Evolutionary conservation across 2,888 invertebrate species (phyloP).

Genomic region (Anorthoa munda): DNA sequence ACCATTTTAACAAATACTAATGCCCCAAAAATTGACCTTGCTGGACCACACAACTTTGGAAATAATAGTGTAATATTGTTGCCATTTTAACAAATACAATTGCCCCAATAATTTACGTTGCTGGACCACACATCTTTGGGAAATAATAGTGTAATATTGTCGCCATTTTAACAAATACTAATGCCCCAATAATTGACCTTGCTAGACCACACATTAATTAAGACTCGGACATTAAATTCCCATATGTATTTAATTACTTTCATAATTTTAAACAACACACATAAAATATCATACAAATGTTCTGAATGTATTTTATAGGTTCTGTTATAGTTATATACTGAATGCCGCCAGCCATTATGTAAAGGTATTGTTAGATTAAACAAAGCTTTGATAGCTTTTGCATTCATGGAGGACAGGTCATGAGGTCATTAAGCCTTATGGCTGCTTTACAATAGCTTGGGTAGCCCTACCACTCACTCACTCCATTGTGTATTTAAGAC

Average conservation of each 20-base stretch:
- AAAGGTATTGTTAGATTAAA: slow-evolving; percentile 55
- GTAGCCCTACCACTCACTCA: background rate
- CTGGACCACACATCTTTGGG: background rate
- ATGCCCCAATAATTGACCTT: background rate
- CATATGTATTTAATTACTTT: slow-evolving; percentile 13
- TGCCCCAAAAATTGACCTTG: background rate
- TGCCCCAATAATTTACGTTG: background rate
- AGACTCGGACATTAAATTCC: background rate
- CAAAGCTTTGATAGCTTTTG: slow-evolving; percentile 47
- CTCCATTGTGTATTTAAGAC: background rate
- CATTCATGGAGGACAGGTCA: slow-evolving; percentile 52
- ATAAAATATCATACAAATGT: slow-evolving; percentile 11
- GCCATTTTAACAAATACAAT: background rate
- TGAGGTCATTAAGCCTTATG: slow-evolving; percentile 36
- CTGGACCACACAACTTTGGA: background rate
- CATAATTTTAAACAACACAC: slow-evolving; percentile 6
- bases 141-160: no score
- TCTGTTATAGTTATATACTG: slow-evolving; percentile 2
- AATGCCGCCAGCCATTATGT: slow-evolving; percentile 40
- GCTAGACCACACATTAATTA: background rate
- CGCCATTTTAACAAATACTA: background rate
- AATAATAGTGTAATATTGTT: no score
- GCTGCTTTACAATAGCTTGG: slow-evolving; percentile 18
- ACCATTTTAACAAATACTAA: background rate
- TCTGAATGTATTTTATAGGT: slow-evolving; percentile 21